These are phyloP conservation scores for Megalops atlanticus DNA, from an alignment of 2,113 vertebrate genomes.

Conservation along the genomic window DNA sequence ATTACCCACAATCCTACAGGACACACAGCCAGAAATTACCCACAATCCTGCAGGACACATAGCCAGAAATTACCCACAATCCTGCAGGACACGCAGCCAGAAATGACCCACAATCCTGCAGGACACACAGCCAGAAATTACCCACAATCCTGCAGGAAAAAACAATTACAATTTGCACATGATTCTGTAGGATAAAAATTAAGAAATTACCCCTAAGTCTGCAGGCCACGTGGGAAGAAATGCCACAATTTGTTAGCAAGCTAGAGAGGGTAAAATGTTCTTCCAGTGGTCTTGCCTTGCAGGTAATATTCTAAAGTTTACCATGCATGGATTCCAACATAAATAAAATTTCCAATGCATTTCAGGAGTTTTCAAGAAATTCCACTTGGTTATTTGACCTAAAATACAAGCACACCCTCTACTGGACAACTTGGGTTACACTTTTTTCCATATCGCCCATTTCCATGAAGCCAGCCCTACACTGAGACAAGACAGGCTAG, in stretches of 20 bases:
- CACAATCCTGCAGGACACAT: background rate
- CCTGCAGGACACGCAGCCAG: too few species aligned
- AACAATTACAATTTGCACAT: too few species aligned
- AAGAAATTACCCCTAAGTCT: too few species aligned
- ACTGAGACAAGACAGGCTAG: background rate
- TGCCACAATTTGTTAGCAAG: too few species aligned
- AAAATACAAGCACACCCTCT: constrained; percentile 47
- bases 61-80: background rate
- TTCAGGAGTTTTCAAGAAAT: too few species aligned
- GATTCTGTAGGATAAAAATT: too few species aligned
- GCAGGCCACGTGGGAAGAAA: too few species aligned
- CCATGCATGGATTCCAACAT: too few species aligned
- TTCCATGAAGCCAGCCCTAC: too few species aligned
- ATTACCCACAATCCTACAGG: background rate
- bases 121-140: background rate
- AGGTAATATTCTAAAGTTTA: background rate
- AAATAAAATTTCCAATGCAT: too few species aligned
- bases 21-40: background rate
- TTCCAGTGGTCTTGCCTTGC: background rate
- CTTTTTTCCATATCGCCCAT: too few species aligned
- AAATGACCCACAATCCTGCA: background rate
- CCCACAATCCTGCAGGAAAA: too few species aligned
- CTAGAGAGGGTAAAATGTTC: background rate
- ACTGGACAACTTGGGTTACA: constrained; percentile 40
- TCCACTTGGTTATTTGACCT: background rate